Evolutionary conservation across 2,113 vertebrate genomes (phyloP).

Genomic region (Larimichthys crocea): DNA sequence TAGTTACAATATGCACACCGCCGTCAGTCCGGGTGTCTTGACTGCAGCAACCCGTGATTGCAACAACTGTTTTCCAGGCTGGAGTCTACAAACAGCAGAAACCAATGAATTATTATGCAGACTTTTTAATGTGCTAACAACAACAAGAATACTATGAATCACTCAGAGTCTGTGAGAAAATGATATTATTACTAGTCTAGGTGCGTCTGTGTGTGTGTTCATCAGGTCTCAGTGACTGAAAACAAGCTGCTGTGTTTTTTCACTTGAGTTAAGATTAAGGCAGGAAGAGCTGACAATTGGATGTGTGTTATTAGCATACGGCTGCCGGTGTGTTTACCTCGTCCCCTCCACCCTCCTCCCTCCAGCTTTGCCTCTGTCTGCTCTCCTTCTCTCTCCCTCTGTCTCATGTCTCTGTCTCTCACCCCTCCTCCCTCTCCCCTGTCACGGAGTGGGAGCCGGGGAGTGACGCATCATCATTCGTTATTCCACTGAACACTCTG

Average conservation of each 20-base stretch:
- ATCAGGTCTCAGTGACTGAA: not conserved
- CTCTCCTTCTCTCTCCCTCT: conserved; percentile 6
- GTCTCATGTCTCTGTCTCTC: not conserved
- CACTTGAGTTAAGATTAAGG: conserved; percentile 31
- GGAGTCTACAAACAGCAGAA: not conserved
- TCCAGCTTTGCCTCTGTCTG: conserved; percentile 29
- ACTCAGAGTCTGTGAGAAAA: not conserved
- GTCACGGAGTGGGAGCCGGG: conserved; percentile 68
- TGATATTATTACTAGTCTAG: not conserved
- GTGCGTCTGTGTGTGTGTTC: not conserved
- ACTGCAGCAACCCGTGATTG: no score
- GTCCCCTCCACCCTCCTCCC: not conserved
- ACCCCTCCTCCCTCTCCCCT: conserved; percentile 31
- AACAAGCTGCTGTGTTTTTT: conserved; percentile 12
- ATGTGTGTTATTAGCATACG: conserved; percentile 31
- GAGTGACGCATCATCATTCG: conserved; percentile 77
- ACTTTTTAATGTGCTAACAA: not conserved
- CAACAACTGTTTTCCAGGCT: not conserved
- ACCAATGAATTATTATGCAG: not conserved
- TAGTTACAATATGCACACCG: no score
- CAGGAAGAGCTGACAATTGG: conserved; percentile 34
- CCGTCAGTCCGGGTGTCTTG: no score
- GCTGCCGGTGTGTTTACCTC: conserved; percentile 39
- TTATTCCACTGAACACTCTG: conserved; percentile 83
- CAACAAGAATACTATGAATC: no score